Base-by-base conservation (phyloP, 2,113 vertebrate species). In the Chaenogobius annularis region DNA sequence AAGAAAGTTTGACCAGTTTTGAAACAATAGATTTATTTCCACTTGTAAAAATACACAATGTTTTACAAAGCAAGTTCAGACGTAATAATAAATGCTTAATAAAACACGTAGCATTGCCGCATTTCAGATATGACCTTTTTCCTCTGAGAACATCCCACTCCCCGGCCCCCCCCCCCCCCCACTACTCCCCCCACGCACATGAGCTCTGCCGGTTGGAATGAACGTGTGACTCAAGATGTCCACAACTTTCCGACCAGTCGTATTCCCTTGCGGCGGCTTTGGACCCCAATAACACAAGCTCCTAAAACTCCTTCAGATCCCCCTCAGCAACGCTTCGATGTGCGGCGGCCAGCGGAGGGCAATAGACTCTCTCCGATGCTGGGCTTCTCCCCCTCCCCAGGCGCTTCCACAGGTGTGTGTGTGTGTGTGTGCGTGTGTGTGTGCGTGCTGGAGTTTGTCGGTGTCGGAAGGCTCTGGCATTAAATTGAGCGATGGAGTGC, bases 401-500 rank as follows among this genome's bases (percentile, higher is more conserved):
- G 58, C 15, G 69, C 68, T 72, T 80, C 74, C 68, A 75, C 80
- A 82, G 77, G 72, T 85, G 77, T 72, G 72, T 66, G 61, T 67
- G 43, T 70, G 78, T 67, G 68, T 77, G 22, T 48, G 37, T 64
- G 64, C 37, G 26, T 31, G 13, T 64, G 69, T 63, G 59, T 20
- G 50, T 26, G 40, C 6, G 50, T 15, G 66, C 26, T 31, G 26
- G 62, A n/a, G 72, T 80, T 74, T 83, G 80, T 78, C 82, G 73
- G 20, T 14, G 22, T 58, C 11, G 72, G 74, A 85, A 69, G 77
- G 76, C 75, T 80, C 74, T 73, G 72, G 78, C 81, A 83, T 87
- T 87, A 90, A 89, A 88, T 88, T 91, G 87, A 89, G 81, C 81
- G 80, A 90, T 91, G 85, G 85, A 88, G 84, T 77, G 62, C 55